Base-by-base conservation (phyloP, 2,113 vertebrate species). In the Elanus axillaris region DNA sequence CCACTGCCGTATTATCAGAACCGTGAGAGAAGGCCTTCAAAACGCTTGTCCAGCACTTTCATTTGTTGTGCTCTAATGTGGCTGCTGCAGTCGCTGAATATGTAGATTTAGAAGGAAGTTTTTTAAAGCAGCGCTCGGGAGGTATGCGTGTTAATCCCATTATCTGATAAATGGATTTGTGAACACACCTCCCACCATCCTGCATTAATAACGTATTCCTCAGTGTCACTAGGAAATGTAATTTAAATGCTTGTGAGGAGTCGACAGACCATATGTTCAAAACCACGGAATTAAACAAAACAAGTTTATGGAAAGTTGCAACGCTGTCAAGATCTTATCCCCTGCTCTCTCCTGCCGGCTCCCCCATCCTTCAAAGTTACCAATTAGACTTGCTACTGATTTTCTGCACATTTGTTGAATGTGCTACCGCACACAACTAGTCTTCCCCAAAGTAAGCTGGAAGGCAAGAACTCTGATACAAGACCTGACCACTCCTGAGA, bases 151-250 rank as follows among this genome's bases (percentile, higher is more conserved):
- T 86, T 97, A 98, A 98, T 98, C 98, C 97, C 96, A 94, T 98
- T 98, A 98, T 96, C 97, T 97, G 98, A 97, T 97, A 98, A 98
- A 96, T 1, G 97, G 98, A 98, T 98, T 98, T 98, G 92, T 83
- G 96, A 96, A 79, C 92, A 71, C 76, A 93, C 95, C 96, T 97
- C 97, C 97, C 75, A 67, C 90, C 82, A n/a, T 66, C 83, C 92
- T 40, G 94, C 92, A 38, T 81, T 94, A 97, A 97, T 87, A 93
- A 85, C 26, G 1, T 69, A 43, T 84, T 81, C 94, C 94, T 96
- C 53, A 31, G 77, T 52, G 60, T 43, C n/a, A 80, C 97, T 93
- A 81, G 91, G 95, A 97, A 98, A 97, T 95, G 86, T 78, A 98
- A 96, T 98, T 97, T 97, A 94, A 95, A 93, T 86, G 94, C 92